phyloP scores from a whole-genome alignment of 2,797 vertebrate genomes.

The Discoglossus pictus region DNA sequence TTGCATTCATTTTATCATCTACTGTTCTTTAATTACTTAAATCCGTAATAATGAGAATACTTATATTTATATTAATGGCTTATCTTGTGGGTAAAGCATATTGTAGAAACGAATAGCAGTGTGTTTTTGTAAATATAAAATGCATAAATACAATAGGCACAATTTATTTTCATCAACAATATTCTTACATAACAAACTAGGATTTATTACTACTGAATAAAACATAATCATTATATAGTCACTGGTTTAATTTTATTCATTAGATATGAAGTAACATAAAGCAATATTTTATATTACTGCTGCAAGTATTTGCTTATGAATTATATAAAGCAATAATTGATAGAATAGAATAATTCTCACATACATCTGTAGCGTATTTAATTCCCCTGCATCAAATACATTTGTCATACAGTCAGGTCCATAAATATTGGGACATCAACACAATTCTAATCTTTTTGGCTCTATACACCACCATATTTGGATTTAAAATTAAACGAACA shows the following conservation, averaged over 20 bases:
- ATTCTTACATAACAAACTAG: constrained; percentile 12
- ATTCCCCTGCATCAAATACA: no score
- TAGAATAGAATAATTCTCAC: neutral
- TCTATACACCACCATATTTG: no score
- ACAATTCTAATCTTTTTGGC: no score
- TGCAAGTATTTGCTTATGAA: neutral
- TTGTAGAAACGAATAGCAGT: neutral
- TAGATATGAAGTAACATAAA: neutral
- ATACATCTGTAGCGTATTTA: no score
- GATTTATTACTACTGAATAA: constrained; percentile 1
- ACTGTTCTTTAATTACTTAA: neutral
- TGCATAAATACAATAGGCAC: neutral
- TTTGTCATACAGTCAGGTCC: no score
- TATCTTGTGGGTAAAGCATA: neutral
- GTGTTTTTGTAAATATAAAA: neutral
- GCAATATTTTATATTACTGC: neutral
- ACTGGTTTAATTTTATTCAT: neutral
- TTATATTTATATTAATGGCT: neutral
- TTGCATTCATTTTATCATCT: constrained; percentile 3
- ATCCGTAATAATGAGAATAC: neutral
- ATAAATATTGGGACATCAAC: no score
- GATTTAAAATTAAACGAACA: no score
- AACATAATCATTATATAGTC: constrained; percentile 6
- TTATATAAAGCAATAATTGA: neutral
- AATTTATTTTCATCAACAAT: neutral